phyloP scores from a whole-genome alignment of 2,888 invertebrate species.

The Scaptomyza cyrtandrae region DNA sequence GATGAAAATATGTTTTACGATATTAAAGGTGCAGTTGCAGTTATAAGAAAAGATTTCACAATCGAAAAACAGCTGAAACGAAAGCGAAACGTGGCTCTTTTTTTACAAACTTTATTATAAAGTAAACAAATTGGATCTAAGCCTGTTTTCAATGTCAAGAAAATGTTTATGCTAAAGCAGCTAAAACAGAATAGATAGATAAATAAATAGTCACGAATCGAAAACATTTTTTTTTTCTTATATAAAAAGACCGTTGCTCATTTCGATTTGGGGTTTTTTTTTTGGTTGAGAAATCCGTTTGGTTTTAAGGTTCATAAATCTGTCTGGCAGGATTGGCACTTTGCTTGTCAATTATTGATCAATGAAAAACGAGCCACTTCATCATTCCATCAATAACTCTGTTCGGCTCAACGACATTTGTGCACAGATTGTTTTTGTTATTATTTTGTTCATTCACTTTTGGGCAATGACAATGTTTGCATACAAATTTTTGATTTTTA shows the following conservation, averaged over 20 bases:
- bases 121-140: not conserved
- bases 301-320: slow-evolving; percentile 37
- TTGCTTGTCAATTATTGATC: slow-evolving; percentile 62
- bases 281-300: not conserved
- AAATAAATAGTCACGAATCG: not conserved
- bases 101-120: too few species aligned
- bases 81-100: not conserved
- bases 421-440: slow-evolving; percentile 12
- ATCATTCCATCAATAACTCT: slow-evolving; percentile 37
- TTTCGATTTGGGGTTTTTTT: not conserved
- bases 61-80: not conserved
- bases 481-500: slow-evolving; percentile 32
- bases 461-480: slow-evolving; percentile 18
- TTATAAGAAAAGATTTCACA: slow-evolving; percentile 3
- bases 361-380: slow-evolving; percentile 56
- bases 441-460: slow-evolving; percentile 34
- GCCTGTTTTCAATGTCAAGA: not conserved
- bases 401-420: slow-evolving; percentile 48
- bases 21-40: slow-evolving; percentile 35
- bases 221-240: not conserved
- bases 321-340: slow-evolving; percentile 34
- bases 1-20: slow-evolving; percentile 19
- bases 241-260: not conserved
- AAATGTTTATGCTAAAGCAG: not conserved
- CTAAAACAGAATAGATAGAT: not conserved